Conservation (phyloP, 2,888 invertebrate genomes). For the Caenorhabditis becei region DNA sequence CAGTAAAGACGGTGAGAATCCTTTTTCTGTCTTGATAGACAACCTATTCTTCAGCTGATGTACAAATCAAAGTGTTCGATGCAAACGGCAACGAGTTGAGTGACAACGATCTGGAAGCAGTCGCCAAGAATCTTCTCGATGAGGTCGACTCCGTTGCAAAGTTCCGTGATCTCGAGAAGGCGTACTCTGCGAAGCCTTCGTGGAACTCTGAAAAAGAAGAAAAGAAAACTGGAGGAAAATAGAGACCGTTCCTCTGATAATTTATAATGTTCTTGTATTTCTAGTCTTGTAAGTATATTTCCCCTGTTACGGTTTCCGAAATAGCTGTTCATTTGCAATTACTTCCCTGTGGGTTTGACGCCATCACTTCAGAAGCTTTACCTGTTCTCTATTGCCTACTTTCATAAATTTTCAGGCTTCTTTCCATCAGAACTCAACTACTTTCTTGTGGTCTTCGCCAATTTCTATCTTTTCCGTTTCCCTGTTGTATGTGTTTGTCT, state of each 20-base stretch:
- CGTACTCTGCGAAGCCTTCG: constrained; percentile 17
- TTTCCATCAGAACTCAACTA: background rate
- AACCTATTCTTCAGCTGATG: constrained; percentile 12
- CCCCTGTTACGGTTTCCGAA: constrained; percentile 27
- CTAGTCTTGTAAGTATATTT: constrained; percentile 27
- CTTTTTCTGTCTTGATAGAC: too few relatives aligned
- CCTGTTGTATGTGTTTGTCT: background rate
- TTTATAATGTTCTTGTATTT: constrained; percentile 11
- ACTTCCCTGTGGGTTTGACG: constrained; percentile 12
- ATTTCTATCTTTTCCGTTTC: constrained; percentile 1
- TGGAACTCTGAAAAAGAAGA: background rate
- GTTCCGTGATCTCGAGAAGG: constrained; percentile 18
- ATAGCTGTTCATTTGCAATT: background rate
- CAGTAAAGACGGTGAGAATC: constrained; percentile 8
- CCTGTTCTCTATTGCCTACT: constrained; percentile 5
- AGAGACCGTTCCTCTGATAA: too few relatives aligned
- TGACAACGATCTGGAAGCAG: background rate
- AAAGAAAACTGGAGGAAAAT: constrained; percentile 1
- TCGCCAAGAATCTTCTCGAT: constrained; percentile 17
- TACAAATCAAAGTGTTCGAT: constrained; percentile 40
- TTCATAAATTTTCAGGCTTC: constrained; percentile 25
- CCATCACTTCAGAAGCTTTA: constrained; percentile 27
- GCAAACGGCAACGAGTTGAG: constrained; percentile 22
- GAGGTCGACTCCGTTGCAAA: background rate
- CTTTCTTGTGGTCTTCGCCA: constrained; percentile 7